These are phyloP conservation scores for Mastomys coucha DNA, from an alignment of 2,113 vertebrate species.

Conservation along the genomic window DNA sequence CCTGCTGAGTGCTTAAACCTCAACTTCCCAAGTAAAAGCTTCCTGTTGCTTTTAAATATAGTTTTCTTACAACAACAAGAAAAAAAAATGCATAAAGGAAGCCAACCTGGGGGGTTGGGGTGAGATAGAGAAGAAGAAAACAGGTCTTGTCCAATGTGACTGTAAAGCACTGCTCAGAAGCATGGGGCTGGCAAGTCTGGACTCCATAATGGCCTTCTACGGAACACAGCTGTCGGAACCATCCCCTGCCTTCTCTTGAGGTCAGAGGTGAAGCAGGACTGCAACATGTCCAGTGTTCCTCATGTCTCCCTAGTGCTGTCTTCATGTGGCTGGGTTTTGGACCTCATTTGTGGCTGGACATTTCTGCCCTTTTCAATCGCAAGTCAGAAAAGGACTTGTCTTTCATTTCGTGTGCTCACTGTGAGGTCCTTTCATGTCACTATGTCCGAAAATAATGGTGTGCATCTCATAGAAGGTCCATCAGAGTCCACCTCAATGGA, in stretches of 20 bases:
- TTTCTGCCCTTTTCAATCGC: conserved; percentile 22
- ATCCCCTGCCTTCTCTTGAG: background rate
- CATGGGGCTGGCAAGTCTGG: background rate
- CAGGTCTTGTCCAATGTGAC: conserved; percentile 56
- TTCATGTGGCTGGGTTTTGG: conserved; percentile 51
- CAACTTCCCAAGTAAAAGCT: conserved; percentile 91
- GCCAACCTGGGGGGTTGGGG: background rate
- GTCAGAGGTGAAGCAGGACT: conserved; percentile 21
- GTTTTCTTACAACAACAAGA: conserved; percentile 82
- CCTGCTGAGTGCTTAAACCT: conserved; percentile 87
- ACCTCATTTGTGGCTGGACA: background rate
- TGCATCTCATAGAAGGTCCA: conserved; percentile 69
- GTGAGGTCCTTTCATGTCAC: conserved; percentile 68
- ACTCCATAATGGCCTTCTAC: background rate
- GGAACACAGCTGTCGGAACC: background rate
- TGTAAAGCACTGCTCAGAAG: background rate
- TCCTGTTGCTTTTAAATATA: conserved; percentile 90
- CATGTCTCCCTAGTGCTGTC: background rate
- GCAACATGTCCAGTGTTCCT: background rate
- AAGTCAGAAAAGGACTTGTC: conserved; percentile 15
- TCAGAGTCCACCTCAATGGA: conserved; percentile 79
- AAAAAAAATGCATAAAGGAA: conserved; percentile 77
- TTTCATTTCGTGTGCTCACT: conserved; percentile 48
- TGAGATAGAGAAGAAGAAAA: background rate
- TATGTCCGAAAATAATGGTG: conserved; percentile 39